These are phyloP conservation scores for Megamerina dolium DNA, from an alignment of 2,888 invertebrate species.

Conservation along the genomic window DNA sequence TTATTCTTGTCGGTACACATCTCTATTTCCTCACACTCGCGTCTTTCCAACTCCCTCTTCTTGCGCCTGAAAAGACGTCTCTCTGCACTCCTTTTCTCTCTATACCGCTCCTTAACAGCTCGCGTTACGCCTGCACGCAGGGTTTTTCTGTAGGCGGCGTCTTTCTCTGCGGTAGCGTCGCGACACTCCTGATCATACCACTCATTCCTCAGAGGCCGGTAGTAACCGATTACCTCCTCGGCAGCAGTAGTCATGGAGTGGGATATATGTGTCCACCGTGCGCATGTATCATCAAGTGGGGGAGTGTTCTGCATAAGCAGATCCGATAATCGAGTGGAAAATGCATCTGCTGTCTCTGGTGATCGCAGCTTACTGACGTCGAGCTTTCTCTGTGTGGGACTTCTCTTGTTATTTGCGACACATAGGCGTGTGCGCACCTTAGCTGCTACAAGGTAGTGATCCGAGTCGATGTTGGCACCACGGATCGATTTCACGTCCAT, in stretches of 20 bases:
- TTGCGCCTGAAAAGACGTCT: no score
- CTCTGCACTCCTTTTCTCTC: no score
- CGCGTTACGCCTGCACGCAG: no score
- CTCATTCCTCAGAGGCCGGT: neutral
- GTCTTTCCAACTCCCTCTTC: no score
- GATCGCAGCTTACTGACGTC: constrained; percentile 2
- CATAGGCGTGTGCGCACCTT: neutral
- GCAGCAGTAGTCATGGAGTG: neutral
- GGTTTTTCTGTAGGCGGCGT: no score
- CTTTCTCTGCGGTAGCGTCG: no score
- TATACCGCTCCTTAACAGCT: no score
- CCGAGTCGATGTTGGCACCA: constrained; percentile 10
- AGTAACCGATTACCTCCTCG: neutral
- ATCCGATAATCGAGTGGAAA: neutral
- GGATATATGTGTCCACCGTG: no score
- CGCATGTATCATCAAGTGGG: neutral
- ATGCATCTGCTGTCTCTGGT: neutral
- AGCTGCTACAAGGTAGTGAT: constrained; percentile 12
- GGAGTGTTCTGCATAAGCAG: neutral
- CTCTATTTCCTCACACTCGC: no score
- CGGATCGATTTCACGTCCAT: constrained; percentile 3
- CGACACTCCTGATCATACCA: no score
- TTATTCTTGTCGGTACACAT: no score
- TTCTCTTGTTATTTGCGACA: neutral
- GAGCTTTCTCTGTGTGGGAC: constrained; percentile 1